Evolutionary conservation across 2,113 vertebrate genomes (phyloP).

Genomic region (Paradoxurus hermaphroditus): DNA sequence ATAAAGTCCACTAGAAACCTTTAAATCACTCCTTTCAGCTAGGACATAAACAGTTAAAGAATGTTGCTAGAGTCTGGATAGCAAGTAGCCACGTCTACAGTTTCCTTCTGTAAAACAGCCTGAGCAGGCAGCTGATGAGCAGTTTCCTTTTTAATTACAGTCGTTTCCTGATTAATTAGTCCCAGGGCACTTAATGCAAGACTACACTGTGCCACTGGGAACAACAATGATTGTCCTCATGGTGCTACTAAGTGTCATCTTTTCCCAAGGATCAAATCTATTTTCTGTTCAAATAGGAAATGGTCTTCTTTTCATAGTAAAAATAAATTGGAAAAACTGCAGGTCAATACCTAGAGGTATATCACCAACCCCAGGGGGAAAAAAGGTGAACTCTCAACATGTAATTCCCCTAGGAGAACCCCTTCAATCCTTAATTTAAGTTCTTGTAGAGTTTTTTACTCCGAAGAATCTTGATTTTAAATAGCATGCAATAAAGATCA

Average conservation of each 20-base stretch:
- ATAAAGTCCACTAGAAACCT: neutral
- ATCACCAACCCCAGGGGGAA: neutral
- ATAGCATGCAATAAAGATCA: neutral
- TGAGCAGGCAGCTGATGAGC: slow-evolving; percentile 78
- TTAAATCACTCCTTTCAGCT: neutral
- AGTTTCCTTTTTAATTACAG: slow-evolving; percentile 83
- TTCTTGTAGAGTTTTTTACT: neutral
- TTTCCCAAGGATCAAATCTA: slow-evolving; percentile 54
- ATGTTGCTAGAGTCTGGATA: slow-evolving; percentile 22
- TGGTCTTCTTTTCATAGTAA: neutral
- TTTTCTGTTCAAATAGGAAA: slow-evolving; percentile 57
- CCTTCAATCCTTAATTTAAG: neutral
- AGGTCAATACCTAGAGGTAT: neutral
- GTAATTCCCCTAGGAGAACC: neutral
- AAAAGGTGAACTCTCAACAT: neutral
- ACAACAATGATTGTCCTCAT: slow-evolving; percentile 44
- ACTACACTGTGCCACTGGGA: slow-evolving; percentile 55
- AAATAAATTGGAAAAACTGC: slow-evolving; percentile 37
- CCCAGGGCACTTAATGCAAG: slow-evolving; percentile 76
- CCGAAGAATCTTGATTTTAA: slow-evolving; percentile 38
- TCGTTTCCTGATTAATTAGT: slow-evolving; percentile 83
- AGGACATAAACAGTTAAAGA: slow-evolving; percentile 57
- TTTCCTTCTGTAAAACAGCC: slow-evolving; percentile 69
- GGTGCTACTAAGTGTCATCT: slow-evolving; percentile 17
- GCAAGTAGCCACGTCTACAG: slow-evolving; percentile 52